phyloP scores from a whole-genome alignment of 1,140 invertebrate species.

The Oryctes rhinoceros region DNA sequence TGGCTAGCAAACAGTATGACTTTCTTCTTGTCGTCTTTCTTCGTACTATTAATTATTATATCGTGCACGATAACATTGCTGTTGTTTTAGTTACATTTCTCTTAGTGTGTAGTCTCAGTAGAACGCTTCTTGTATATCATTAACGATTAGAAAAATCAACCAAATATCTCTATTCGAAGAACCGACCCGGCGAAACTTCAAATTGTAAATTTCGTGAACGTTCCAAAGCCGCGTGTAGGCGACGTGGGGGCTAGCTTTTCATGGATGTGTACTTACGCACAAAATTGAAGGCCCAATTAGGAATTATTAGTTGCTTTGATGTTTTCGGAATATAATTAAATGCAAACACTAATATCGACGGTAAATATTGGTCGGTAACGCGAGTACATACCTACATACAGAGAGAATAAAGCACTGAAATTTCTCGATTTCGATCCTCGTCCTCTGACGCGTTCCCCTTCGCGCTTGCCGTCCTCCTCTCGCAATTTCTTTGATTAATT shows the following conservation, averaged over 20 bases:
- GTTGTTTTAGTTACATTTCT: no score
- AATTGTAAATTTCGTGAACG: background rate
- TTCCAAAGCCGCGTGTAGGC: background rate
- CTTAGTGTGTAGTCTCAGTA: no score
- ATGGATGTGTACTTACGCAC: background rate
- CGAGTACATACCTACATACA: background rate
- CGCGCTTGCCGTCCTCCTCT: background rate
- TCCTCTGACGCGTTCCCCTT: background rate
- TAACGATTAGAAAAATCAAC: background rate
- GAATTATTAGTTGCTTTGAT: conserved; percentile 6
- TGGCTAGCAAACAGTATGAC: no score
- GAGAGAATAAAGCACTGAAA: background rate
- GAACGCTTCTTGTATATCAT: no score
- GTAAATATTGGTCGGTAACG: background rate
- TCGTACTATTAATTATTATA: no score
- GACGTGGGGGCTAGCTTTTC: background rate
- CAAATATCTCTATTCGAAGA: background rate
- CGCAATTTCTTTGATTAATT: background rate
- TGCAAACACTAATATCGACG: conserved; percentile 10
- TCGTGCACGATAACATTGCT: no score
- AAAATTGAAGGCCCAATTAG: background rate
- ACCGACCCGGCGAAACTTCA: background rate
- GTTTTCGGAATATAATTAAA: background rate
- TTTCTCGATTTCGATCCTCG: background rate
- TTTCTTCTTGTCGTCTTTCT: no score